Evolutionary conservation across 2,113 vertebrate genomes (phyloP).

Genomic region (Castor canadensis): DNA sequence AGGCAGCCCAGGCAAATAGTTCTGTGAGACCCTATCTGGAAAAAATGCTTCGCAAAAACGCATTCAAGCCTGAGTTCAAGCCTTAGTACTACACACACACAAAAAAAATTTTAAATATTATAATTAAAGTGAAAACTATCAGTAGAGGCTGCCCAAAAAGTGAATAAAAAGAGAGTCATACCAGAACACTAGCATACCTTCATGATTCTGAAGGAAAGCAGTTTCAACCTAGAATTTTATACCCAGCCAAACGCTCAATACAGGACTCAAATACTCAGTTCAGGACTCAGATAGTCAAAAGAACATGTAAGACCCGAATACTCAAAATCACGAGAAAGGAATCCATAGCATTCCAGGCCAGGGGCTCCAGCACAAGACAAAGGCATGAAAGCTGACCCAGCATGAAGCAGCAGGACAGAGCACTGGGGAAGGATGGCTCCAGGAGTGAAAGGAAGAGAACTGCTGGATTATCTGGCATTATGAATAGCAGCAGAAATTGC

Average conservation of each 20-base stretch:
- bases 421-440: background rate
- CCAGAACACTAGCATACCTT: background rate
- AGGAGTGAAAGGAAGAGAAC: rapidly evolving
- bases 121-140: background rate
- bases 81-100: no score
- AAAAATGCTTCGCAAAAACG: no score
- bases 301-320: background rate
- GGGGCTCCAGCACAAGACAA: background rate
- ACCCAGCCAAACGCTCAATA: no score
- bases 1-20: no score
- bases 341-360: background rate
- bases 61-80: no score
- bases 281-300: no score
- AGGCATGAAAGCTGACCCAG: no score
- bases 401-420: background rate
- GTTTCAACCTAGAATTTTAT: no score
- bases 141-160: background rate
- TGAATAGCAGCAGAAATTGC: background rate
- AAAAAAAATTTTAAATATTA: no score
- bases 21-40: no score
- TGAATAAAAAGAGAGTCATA: background rate
- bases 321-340: background rate
- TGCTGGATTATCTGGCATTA: rapidly evolving
- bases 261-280: no score
- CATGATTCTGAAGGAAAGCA: background rate